Evolutionary conservation across 2,797 vertebrate genomes (phyloP).

Genomic region (Peromyscus nudipes): DNA sequence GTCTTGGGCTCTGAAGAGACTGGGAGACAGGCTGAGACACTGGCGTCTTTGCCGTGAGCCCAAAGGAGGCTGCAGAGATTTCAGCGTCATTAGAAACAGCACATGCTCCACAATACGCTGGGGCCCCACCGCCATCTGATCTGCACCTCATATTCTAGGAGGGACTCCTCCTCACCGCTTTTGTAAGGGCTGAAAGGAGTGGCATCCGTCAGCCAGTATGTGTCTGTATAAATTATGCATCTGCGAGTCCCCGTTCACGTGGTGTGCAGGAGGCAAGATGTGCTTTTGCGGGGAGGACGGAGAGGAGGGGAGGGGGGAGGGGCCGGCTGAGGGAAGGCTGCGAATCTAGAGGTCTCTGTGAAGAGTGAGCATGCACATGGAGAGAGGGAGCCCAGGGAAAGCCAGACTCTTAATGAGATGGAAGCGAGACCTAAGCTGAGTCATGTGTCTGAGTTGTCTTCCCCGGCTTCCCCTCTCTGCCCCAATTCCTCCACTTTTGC

Average conservation of each 20-base stretch:
- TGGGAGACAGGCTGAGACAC: background rate
- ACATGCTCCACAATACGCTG: background rate
- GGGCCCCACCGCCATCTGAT: background rate
- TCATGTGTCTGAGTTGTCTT: background rate
- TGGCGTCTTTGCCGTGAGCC: background rate
- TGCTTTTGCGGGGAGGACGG: background rate
- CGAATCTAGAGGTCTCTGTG: background rate
- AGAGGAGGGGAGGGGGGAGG: background rate
- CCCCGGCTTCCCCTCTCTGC: background rate
- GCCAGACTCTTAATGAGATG: background rate
- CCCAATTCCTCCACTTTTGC: too few species aligned
- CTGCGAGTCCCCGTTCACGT: background rate
- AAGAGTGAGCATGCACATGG: background rate
- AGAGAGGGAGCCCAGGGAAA: background rate
- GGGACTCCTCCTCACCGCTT: background rate
- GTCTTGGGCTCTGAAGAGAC: background rate
- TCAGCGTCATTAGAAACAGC: background rate
- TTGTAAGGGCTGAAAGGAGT: background rate
- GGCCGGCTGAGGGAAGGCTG: background rate
- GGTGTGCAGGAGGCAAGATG: background rate
- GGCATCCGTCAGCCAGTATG: background rate
- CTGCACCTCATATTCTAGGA: background rate
- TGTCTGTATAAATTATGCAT: constrained; percentile 13
- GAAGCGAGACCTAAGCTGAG: background rate
- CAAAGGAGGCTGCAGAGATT: background rate